Evolutionary conservation across 1,140 invertebrate species (phyloP).

Genomic region (Drosophila kohkoa): DNA sequence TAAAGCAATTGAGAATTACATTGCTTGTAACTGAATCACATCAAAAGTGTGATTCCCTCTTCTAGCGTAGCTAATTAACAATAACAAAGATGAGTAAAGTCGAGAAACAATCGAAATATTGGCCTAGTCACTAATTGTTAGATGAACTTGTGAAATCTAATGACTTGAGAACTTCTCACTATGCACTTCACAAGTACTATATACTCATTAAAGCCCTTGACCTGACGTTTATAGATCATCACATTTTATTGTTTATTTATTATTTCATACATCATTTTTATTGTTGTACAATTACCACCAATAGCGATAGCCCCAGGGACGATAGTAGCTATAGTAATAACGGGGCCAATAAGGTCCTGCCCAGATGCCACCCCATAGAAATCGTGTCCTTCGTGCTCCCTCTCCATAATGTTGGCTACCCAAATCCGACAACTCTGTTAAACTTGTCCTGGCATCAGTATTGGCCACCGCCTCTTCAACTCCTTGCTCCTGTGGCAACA

Average conservation of each 20-base stretch:
- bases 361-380: conserved; percentile 27
- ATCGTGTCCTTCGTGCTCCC: conserved; percentile 43
- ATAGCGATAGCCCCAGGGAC: conserved; percentile 43
- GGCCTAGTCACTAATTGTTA: conserved; percentile 12
- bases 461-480: not conserved
- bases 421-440: conserved; percentile 56
- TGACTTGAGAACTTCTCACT: conserved; percentile 6
- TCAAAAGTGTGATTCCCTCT: not conserved
- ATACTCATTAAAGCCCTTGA: not conserved
- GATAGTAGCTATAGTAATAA: conserved; percentile 21
- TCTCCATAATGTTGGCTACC: conserved; percentile 39
- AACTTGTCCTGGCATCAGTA: not conserved
- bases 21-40: not conserved
- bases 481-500: not conserved
- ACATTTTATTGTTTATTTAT: conserved; percentile 12
- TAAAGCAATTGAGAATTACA: too few species aligned
- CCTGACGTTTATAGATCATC: not conserved
- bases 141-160: conserved; percentile 18
- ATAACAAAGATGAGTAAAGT: not conserved
- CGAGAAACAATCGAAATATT: conserved; percentile 4
- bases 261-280: not conserved
- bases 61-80: conserved; percentile 5
- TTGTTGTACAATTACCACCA: conserved; percentile 46
- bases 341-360: conserved; percentile 12
- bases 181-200: not conserved